Conservation (phyloP, 2,888 invertebrate genomes). For the Proisotoma minuta region DNA sequence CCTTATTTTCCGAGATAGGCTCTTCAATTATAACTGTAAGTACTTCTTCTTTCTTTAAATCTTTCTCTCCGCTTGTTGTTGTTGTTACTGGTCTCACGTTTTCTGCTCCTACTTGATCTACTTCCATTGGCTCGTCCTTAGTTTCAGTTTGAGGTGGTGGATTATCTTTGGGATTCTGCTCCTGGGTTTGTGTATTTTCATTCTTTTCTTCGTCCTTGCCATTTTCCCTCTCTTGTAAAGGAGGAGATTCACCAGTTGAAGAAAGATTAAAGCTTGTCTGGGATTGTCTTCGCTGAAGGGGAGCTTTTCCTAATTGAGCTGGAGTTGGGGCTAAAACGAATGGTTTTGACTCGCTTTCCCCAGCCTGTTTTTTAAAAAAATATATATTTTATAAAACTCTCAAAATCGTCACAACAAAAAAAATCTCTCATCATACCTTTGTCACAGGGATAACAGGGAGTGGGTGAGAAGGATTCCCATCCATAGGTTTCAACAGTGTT, state of each 20-base stretch:
- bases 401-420: too few relatives aligned
- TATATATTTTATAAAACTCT: neutral
- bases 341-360: slow-evolving; percentile 40
- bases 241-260: slow-evolving; percentile 18
- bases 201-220: neutral
- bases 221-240: neutral
- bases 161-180: neutral
- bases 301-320: slow-evolving; percentile 85
- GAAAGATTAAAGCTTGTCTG: slow-evolving; percentile 59
- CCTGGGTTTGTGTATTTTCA: neutral
- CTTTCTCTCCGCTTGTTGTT: neutral
- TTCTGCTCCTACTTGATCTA: slow-evolving; percentile 1
- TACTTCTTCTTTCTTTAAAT: neutral
- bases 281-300: slow-evolving; percentile 79
- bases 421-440: too few relatives aligned
- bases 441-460: neutral
- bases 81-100: slow-evolving; percentile 7
- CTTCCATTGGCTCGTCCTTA: slow-evolving; percentile 7
- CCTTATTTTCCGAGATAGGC: slow-evolving; percentile 1
- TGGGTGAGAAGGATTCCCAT: slow-evolving; percentile 16
- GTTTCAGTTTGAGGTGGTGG: neutral
- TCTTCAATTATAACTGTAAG: neutral
- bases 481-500: slow-evolving; percentile 43
- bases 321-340: slow-evolving; percentile 89
- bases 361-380: neutral